Conservation (phyloP, 1,140 invertebrate species). For the Aricia agestis region DNA sequence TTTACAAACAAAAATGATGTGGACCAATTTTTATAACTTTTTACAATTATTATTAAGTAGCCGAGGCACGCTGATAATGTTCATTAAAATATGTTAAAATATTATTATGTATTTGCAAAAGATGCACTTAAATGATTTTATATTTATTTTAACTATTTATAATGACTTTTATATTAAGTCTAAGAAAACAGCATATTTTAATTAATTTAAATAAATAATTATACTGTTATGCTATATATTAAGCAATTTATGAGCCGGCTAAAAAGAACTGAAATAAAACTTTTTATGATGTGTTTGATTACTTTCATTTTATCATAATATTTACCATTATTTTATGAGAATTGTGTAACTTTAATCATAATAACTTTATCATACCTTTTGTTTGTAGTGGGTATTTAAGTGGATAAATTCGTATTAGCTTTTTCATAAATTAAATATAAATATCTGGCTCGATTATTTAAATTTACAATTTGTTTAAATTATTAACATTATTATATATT, state of each 20-base stretch:
- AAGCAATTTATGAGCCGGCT: slow-evolving; percentile 7
- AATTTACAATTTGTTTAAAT: neutral
- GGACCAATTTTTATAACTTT: no score
- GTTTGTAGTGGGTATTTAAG: neutral
- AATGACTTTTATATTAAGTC: neutral
- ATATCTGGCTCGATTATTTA: neutral
- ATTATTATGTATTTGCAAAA: neutral
- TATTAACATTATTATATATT: neutral
- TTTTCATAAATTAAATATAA: neutral
- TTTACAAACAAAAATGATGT: no score
- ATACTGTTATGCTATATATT: neutral
- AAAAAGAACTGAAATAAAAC: slow-evolving; percentile 11
- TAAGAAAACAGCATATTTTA: slow-evolving; percentile 8
- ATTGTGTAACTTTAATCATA: neutral
- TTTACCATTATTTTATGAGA: neutral
- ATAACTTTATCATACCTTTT: neutral
- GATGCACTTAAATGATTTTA: neutral
- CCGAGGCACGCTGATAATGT: no score
- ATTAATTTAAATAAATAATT: slow-evolving; percentile 14
- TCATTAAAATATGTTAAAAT: neutral
- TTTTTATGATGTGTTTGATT: slow-evolving; percentile 4
- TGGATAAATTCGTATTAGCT: neutral
- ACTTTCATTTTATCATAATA: slow-evolving; percentile 10
- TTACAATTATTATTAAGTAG: no score
- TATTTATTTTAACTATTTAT: neutral